phyloP scores from a whole-genome alignment of 2,113 vertebrate genomes.

The Mus pahari region DNA sequence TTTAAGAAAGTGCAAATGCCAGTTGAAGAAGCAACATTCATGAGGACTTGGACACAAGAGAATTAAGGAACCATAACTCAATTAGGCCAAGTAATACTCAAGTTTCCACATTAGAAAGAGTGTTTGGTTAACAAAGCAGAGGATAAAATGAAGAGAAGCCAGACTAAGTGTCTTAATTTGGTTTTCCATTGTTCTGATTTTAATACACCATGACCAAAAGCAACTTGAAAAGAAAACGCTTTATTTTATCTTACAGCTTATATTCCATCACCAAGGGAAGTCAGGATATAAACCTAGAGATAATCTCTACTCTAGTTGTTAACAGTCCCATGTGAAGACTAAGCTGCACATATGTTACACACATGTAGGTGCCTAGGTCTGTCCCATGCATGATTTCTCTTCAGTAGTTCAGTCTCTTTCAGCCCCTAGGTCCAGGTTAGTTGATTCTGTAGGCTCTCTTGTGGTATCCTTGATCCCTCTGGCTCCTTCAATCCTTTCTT shows the following conservation, averaged over 20 bases:
- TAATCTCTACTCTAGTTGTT: too few species aligned
- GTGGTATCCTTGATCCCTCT: too few species aligned
- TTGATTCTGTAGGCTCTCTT: too few species aligned
- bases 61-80: neutral
- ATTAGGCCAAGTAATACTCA: neutral
- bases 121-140: neutral
- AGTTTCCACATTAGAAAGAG: neutral
- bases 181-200: neutral
- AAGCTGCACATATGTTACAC: too few species aligned
- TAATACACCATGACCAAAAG: neutral
- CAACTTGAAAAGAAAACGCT: neutral
- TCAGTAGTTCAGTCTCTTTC: too few species aligned
- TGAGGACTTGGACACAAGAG: neutral
- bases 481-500: too few species aligned
- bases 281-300: neutral
- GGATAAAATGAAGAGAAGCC: neutral
- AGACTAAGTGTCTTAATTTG: neutral
- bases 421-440: too few species aligned
- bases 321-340: too few species aligned
- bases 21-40: neutral
- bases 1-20: constrained; percentile 32
- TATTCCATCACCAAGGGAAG: neutral
- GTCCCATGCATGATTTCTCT: too few species aligned
- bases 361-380: too few species aligned
- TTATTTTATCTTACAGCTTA: neutral